These are phyloP conservation scores for Adrianichthys oophorus DNA, from an alignment of 2,797 vertebrate genomes.

Conservation along the genomic window DNA sequence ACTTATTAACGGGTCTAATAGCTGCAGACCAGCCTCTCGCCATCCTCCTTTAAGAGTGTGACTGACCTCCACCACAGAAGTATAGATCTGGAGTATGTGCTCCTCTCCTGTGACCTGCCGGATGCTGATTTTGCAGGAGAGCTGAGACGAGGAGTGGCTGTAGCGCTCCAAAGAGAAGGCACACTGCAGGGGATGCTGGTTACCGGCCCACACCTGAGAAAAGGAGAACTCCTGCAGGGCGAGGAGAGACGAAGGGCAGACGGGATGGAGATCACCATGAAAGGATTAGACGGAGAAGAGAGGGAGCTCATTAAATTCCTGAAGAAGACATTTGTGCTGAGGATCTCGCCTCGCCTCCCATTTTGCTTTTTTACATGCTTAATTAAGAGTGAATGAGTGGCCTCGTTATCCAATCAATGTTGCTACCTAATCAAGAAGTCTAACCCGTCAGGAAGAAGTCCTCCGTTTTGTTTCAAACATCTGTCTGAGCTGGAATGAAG, in stretches of 20 bases:
- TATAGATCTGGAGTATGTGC: slow-evolving; percentile 86
- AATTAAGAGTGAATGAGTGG: slow-evolving; percentile 50
- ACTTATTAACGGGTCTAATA: too few relatives aligned
- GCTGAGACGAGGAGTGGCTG: slow-evolving; percentile 84
- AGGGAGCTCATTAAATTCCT: slow-evolving; percentile 41
- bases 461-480: background rate
- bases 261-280: slow-evolving; percentile 26
- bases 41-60: background rate
- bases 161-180: slow-evolving; percentile 93
- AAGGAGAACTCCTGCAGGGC: slow-evolving; percentile 87
- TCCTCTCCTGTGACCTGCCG: slow-evolving; percentile 91
- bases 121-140: slow-evolving; percentile 91
- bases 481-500: background rate
- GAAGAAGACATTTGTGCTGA: slow-evolving; percentile 28
- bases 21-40: too few relatives aligned
- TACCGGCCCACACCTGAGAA: slow-evolving; percentile 89
- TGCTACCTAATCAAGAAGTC: slow-evolving; percentile 48
- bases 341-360: slow-evolving; percentile 36
- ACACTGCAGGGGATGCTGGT: slow-evolving; percentile 88
- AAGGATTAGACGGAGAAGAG: slow-evolving; percentile 25
- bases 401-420: slow-evolving; percentile 59
- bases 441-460: slow-evolving; percentile 23
- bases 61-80: slow-evolving; percentile 70
- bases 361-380: slow-evolving; percentile 55
- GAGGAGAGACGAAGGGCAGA: slow-evolving; percentile 16